Evolutionary conservation across 23 tunicate genomes (phyloP), one percentile per base, ranked within the genome.

Genomic region (Ciona savignyi): DNA sequence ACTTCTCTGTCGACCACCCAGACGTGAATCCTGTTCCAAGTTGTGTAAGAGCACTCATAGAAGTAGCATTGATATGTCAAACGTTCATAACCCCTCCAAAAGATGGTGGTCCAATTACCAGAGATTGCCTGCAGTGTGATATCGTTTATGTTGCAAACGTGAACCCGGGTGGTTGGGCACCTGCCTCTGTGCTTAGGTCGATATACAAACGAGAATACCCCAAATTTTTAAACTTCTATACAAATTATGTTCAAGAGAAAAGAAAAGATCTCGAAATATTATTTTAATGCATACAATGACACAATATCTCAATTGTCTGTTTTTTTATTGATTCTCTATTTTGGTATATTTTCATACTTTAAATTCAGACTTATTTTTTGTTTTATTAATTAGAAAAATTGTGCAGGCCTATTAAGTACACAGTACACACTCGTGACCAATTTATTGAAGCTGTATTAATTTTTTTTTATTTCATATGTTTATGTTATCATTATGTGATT

Each of bases 131-230:
- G 30, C 77, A 67, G 34, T 88, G 96, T 69, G 86, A 88, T 31
- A 88, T 88, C 66, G 84, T 82, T 33, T 88, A 88, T 34, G 81
- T 83, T 49, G 97, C 89, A 4, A 84, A 83, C 35, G 90, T 90
- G 1, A 84, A 90, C 69, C 97, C 97, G 0, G 97, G 97, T 19
- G 97, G 97, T 4, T 90, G 97, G 97, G 97, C 85, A 0, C 97
- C 97, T 1, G 85, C 90, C 27, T 42, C 85, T 6, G 79, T 79
- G 1, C 67, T 90, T 0, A 30, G 97, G 24, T 70, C 97, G 0
- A 74, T 90, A 3, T 82, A 75, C 60, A 90, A 84, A 70, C 78
- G 97, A 29, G 97, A 90, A 74, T 90, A 90, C 48, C 97, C 97
- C 4, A 84, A 79, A 65, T 90, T 90, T 84, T 79, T 90, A 51